Percentiles rank a stretch among this genome's conserved stretches.
Evolutionary conservation across 1,140 invertebrate genomes (phyloP).

Genomic region (Drosophila nannoptera): DNA sequence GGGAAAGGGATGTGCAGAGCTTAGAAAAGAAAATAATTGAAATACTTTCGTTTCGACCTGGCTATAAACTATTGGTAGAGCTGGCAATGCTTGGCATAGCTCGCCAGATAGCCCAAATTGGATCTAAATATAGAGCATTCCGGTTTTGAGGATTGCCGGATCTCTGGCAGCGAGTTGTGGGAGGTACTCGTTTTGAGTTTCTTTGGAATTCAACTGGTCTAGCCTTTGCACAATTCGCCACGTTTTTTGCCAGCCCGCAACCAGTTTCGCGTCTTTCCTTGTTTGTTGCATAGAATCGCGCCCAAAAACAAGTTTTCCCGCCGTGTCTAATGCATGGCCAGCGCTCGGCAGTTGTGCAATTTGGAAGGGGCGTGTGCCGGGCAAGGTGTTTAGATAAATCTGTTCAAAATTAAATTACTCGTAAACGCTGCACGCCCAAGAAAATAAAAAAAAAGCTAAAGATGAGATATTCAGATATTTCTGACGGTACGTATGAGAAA

Average conservation of each 20-base stretch:
- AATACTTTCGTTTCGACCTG: too few species aligned
- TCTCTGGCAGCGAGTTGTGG: conserved; percentile 28
- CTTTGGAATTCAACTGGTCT: conserved; percentile 57
- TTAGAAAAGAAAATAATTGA: too few species aligned
- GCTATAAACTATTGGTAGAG: too few species aligned
- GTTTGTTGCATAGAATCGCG: conserved; percentile 64
- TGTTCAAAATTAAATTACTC: conserved; percentile 61
- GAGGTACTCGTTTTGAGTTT: conserved; percentile 56
- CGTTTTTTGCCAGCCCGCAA: conserved; percentile 51
- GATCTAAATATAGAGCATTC: conserved; percentile 13
- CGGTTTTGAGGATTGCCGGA: conserved; percentile 25
- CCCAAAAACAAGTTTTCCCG: conserved; percentile 53
- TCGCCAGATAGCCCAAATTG: neutral
- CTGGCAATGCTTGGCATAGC: too few species aligned
- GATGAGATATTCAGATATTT: conserved; percentile 11
- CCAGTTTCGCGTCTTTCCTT: conserved; percentile 69
- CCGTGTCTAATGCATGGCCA: conserved; percentile 27
- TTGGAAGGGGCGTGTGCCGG: conserved; percentile 50
- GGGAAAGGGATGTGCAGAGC: too few species aligned
- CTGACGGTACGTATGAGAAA: conserved; percentile 24
- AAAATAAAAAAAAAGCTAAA: conserved; percentile 41
- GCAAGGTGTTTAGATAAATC: conserved; percentile 70
- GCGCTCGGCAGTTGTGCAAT: conserved; percentile 60
- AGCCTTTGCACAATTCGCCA: conserved; percentile 61
- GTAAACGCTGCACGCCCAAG: conserved; percentile 32